These are phyloP conservation scores for Cacatua alba DNA, from an alignment of 2,113 vertebrate genomes.

Conservation along the genomic window DNA sequence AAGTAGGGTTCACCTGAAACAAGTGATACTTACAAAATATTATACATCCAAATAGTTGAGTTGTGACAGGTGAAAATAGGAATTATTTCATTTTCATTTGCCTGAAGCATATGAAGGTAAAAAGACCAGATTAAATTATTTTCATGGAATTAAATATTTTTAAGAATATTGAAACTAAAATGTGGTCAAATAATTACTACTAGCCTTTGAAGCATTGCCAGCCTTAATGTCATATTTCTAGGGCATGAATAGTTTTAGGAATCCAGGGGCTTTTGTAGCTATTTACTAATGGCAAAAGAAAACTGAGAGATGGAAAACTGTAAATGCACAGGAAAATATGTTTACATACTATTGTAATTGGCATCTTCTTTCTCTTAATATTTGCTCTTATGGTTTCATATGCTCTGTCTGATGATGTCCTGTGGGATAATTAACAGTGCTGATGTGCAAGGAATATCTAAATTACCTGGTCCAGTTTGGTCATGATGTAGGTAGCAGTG, in stretches of 20 bases:
- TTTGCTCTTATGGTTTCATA: neutral
- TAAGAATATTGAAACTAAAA: neutral
- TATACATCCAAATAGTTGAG: neutral
- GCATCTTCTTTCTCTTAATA: neutral
- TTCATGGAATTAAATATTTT: neutral
- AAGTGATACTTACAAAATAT: neutral
- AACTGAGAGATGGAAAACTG: neutral
- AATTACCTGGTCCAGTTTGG: neutral
- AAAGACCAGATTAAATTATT: neutral
- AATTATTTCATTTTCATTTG: neutral
- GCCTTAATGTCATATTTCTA: neutral
- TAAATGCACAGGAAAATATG: neutral
- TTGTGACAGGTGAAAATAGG: neutral
- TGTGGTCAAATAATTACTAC: neutral
- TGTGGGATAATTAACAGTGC: neutral
- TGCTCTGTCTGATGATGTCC: neutral
- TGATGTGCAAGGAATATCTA: neutral
- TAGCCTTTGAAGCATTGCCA: neutral
- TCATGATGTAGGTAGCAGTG: neutral
- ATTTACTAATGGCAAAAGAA: neutral
- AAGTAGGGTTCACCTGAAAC: neutral
- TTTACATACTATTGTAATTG: neutral
- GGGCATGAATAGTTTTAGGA: neutral
- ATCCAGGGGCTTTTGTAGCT: neutral
- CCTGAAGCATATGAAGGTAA: neutral